phyloP scores from a whole-genome alignment of 2,113 vertebrate species.

The Entelurus aequoreus region DNA sequence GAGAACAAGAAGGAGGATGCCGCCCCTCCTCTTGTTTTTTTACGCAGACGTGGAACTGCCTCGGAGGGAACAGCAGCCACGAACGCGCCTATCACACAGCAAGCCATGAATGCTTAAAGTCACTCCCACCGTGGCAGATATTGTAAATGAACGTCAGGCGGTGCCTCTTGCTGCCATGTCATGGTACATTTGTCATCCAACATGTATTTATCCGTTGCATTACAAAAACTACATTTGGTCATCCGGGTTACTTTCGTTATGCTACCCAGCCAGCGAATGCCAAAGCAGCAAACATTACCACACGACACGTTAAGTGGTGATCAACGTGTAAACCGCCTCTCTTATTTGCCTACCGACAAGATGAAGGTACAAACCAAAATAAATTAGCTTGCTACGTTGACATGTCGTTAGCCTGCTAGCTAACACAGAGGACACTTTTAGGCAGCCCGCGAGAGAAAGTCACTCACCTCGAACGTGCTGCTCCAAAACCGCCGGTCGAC shows the following conservation, averaged over 20 bases:
- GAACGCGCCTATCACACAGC: neutral
- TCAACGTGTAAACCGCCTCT: neutral
- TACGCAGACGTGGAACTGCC: slow-evolving; percentile 48
- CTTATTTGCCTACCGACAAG: neutral
- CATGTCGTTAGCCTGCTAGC: slow-evolving; percentile 27
- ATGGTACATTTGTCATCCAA: too few relatives aligned
- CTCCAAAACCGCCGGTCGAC: neutral
- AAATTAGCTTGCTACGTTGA: neutral
- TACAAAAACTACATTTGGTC: neutral
- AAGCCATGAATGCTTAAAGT: neutral
- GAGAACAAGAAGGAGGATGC: slow-evolving; percentile 4
- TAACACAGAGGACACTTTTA: neutral
- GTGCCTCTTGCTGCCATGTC: neutral
- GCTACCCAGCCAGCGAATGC: neutral
- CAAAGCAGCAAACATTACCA: neutral
- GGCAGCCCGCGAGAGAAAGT: neutral
- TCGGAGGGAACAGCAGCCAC: slow-evolving; percentile 22
- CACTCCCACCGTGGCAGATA: slow-evolving; percentile 1
- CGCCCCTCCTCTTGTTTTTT: slow-evolving; percentile 17
- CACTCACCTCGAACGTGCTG: slow-evolving; percentile 40
- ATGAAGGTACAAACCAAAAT: neutral
- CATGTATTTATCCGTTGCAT: too few relatives aligned
- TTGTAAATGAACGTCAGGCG: neutral
- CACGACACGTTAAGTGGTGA: neutral
- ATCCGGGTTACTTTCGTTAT: neutral